Conservation (phyloP, 2,797 vertebrate species). For the Tiaroga cobitis region DNA sequence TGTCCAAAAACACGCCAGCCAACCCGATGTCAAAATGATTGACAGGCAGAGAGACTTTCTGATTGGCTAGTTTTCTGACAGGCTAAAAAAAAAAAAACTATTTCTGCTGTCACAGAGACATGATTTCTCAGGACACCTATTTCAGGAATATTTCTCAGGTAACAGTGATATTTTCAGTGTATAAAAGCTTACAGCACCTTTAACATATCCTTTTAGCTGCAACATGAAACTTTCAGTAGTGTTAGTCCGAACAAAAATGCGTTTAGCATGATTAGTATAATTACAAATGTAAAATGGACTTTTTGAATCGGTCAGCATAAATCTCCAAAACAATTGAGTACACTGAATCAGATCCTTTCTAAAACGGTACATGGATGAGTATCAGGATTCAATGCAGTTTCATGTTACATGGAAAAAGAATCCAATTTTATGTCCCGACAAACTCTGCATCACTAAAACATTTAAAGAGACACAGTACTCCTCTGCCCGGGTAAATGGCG, state of each 20-base stretch:
- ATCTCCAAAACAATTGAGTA: neutral
- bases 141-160: neutral
- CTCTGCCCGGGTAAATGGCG: slow-evolving; percentile 46
- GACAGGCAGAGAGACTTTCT: slow-evolving; percentile 4
- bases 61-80: neutral
- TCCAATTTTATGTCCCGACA: slow-evolving; percentile 50
- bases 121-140: neutral
- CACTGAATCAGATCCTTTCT: neutral
- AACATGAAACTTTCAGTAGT: slow-evolving; percentile 47
- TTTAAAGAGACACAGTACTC: slow-evolving; percentile 68
- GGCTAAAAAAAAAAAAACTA: neutral
- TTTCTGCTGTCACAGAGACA: neutral
- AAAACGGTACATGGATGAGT: neutral
- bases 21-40: neutral
- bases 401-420: slow-evolving; percentile 69
- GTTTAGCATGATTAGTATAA: slow-evolving; percentile 40
- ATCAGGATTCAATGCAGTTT: slow-evolving; percentile 58
- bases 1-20: neutral
- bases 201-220: slow-evolving; percentile 43
- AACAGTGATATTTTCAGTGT: neutral
- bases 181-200: slow-evolving; percentile 12
- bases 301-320: neutral
- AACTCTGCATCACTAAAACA: slow-evolving; percentile 53
- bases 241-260: neutral
- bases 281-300: neutral